A percentile compares a stretch with the other conserved stretches of the same genome.
phyloP scores from a whole-genome alignment of 2,113 vertebrate genomes.

The Manacus vitellinus region DNA sequence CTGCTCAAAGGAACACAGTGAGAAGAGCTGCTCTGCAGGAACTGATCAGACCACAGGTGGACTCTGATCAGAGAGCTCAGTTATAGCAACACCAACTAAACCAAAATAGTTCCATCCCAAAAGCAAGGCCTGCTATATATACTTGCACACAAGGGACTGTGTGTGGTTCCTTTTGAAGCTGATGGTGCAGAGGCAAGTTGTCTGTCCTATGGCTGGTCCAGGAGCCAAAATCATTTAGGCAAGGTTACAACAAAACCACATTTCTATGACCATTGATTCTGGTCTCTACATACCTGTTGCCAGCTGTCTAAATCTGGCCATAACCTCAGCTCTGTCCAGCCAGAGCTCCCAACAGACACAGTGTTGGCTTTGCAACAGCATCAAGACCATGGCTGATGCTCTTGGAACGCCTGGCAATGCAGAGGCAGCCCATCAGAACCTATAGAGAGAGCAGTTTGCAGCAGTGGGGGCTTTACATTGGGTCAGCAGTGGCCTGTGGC shows the following conservation, averaged over 20 bases:
- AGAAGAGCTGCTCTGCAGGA: neutral
- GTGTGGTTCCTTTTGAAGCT: neutral
- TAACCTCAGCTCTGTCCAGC: neutral
- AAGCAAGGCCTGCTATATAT: neutral
- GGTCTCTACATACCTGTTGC: neutral
- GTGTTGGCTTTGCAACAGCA: neutral
- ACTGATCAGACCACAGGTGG: neutral
- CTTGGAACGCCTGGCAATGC: neutral
- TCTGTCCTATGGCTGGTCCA: neutral
- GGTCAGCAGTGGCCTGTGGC: neutral
- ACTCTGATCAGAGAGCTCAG: neutral
- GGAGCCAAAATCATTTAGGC: neutral
- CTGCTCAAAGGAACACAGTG: neutral
- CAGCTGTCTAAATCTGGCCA: neutral
- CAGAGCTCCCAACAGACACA: neutral
- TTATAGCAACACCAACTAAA: neutral
- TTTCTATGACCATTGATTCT: neutral
- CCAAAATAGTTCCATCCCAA: neutral
- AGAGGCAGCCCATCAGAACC: neutral
- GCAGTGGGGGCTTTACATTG: neutral
- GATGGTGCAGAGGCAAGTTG: neutral
- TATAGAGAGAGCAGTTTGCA: neutral
- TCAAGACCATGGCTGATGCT: fast-evolving
- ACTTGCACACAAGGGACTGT: neutral
- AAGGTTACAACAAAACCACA: neutral